Evolutionary conservation across 2,888 invertebrate species (phyloP).

Genomic region (Mesorhabditis spiculigera): DNA sequence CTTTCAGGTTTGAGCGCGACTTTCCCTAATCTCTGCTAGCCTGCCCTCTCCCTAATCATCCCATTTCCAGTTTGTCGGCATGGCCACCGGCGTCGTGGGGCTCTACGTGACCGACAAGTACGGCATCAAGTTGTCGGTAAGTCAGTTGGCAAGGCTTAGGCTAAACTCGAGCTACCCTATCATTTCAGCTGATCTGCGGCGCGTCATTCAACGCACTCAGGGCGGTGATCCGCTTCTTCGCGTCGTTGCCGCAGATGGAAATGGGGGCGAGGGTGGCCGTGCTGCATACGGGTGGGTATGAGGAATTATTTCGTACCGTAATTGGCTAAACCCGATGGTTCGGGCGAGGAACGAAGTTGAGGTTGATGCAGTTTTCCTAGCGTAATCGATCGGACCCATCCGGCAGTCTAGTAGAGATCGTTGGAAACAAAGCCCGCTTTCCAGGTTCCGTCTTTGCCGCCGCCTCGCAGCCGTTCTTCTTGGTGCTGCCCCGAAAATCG

Average conservation of each 20-base stretch:
- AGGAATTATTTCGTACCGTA: too few species aligned
- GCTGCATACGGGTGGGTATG: too few species aligned
- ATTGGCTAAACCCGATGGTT: too few species aligned
- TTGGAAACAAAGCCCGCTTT: slow-evolving; percentile 2
- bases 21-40: too few species aligned
- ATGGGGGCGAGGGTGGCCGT: too few species aligned
- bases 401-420: too few species aligned
- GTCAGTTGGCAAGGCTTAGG: slow-evolving; percentile 18
- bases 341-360: too few species aligned
- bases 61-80: slow-evolving; percentile 41
- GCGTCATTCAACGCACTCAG: slow-evolving; percentile 6
- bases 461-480: slow-evolving; percentile 50
- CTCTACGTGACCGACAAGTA: slow-evolving; percentile 57
- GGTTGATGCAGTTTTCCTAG: too few species aligned
- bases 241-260: not conserved
- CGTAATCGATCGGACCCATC: too few species aligned
- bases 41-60: too few species aligned
- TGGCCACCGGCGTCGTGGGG: slow-evolving; percentile 48
- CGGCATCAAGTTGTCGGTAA: slow-evolving; percentile 48
- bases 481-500: slow-evolving; percentile 50
- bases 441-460: slow-evolving; percentile 46
- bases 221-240: slow-evolving; percentile 10
- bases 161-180: slow-evolving; percentile 26
- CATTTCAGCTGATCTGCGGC: slow-evolving; percentile 9
- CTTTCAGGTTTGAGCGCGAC: slow-evolving; percentile 27